Base-by-base conservation (phyloP, 2,888 invertebrate species). In the Saturnia pavonia region DNA sequence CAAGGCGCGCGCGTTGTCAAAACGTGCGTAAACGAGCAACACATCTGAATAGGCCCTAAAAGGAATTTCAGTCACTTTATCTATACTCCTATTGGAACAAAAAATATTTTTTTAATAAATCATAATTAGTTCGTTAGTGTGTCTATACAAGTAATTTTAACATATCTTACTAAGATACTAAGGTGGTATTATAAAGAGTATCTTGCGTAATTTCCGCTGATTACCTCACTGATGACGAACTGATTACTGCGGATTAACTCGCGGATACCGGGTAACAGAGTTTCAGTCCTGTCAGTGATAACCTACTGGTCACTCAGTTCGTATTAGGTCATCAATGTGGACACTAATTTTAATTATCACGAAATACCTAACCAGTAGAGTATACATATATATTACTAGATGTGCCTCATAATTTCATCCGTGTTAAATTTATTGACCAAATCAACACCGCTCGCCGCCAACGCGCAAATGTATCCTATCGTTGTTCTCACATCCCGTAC, bases 131-230 rank as follows among this genome's bases (percentile, higher is more conserved):
- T 34, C 34, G 34, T 2, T 34, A 34, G 3, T 34, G 6, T 4
- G n/a, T n/a, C 9, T 6, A 51, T 51, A 51, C n/a, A 51, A 51
- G 57, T 25, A 25, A 57, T 22, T 25, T 51, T 7, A 51, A 19
- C 1, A 51, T 51, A 34, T 34, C 34, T 34, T 34, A n/a, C n/a
- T n/a, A n/a, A n/a, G n/a, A n/a, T n/a, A n/a, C 27, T 6, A 16
- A 1, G 34, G 34, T 51, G n/a, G n/a, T n/a, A n/a, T 1, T 51
- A 54, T 22, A 14, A 54, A n/a, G 4, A 51, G 22, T 51, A 54
- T 27, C 51, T 70, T 70, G 68, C 66, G n/a, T 68, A 68, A 74
- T 66, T 34, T 72, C 72, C 72, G 71, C 27, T 43, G 73, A 66
- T 70, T 69, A 70, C 71, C 70, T 54, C 68, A 54, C 63, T 65